These are phyloP conservation scores for Fukomys damarensis DNA, from an alignment of 2,113 vertebrate genomes.

Conservation along the genomic window DNA sequence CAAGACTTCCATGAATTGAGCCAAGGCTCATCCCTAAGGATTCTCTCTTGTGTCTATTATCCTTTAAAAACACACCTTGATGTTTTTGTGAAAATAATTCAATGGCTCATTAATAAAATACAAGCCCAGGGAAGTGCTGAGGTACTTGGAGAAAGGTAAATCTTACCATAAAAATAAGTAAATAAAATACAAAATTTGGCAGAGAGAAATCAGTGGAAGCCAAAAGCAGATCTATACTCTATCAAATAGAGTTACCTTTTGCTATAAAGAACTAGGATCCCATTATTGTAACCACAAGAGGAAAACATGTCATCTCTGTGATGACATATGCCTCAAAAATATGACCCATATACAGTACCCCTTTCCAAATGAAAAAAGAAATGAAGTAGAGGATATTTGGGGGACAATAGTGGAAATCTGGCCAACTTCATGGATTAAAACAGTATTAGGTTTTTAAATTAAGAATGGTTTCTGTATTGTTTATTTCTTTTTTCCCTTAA, in stretches of 20 bases:
- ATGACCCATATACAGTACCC: not conserved
- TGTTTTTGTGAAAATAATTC: not conserved
- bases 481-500: not conserved
- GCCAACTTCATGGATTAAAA: not conserved
- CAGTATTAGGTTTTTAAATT: not conserved
- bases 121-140: not conserved
- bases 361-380: not conserved
- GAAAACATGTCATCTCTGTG: accelerated
- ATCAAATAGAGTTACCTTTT: not conserved
- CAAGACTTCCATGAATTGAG: not conserved
- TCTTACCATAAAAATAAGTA: not conserved
- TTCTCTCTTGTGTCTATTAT: too few species aligned
- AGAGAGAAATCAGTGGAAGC: not conserved
- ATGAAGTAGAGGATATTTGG: not conserved
- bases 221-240: not conserved
- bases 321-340: not conserved
- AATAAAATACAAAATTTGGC: not conserved
- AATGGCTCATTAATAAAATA: conserved; percentile 25
- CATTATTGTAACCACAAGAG: too few species aligned
- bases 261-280: not conserved
- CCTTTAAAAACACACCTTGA: not conserved
- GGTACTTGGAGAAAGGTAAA: not conserved
- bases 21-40: accelerated
- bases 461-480: not conserved
- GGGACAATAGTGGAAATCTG: not conserved